phyloP scores from a whole-genome alignment of 2,113 vertebrate species.

The Erythrolamprus reginae region DNA sequence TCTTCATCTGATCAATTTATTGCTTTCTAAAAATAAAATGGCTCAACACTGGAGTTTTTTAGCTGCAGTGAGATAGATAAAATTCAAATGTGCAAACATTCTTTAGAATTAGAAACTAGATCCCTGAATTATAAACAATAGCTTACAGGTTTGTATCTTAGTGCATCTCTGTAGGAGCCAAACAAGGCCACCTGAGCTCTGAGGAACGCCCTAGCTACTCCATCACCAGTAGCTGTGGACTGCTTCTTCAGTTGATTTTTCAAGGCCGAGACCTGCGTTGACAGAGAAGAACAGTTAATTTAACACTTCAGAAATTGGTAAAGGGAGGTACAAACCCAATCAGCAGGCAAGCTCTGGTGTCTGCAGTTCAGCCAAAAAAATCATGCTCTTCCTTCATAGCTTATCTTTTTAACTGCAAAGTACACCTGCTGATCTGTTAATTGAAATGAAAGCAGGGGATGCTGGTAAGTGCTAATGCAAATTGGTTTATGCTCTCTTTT shows the following conservation, averaged over 20 bases:
- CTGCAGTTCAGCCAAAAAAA: slow-evolving; percentile 84
- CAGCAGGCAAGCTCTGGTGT: slow-evolving; percentile 86
- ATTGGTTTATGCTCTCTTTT: slow-evolving; percentile 72
- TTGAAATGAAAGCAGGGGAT: slow-evolving; percentile 80
- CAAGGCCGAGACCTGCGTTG: slow-evolving; percentile 85
- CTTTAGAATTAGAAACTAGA: background rate
- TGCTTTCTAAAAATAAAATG: background rate
- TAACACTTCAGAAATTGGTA: slow-evolving; percentile 95
- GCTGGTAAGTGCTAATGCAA: slow-evolving; percentile 70
- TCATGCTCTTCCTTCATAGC: slow-evolving; percentile 71
- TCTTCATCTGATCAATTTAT: background rate
- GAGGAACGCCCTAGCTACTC: slow-evolving; percentile 89
- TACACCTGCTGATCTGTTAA: slow-evolving; percentile 96
- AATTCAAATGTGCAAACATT: background rate
- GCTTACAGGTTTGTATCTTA: slow-evolving; percentile 96
- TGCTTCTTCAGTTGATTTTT: slow-evolving; percentile 98
- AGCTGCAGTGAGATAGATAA: background rate
- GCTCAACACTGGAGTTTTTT: background rate
- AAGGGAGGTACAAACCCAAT: slow-evolving; percentile 79
- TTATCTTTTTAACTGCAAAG: slow-evolving; percentile 78
- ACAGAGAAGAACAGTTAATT: slow-evolving; percentile 85
- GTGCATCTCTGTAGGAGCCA: slow-evolving; percentile 92
- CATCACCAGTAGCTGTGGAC: slow-evolving; percentile 91
- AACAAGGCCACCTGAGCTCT: slow-evolving; percentile 91
- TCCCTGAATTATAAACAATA: background rate